A percentile compares a stretch with the other conserved stretches of the same genome.
Evolutionary conservation across 1,140 invertebrate species (phyloP).

Genomic region (Bombus pascuorum): DNA sequence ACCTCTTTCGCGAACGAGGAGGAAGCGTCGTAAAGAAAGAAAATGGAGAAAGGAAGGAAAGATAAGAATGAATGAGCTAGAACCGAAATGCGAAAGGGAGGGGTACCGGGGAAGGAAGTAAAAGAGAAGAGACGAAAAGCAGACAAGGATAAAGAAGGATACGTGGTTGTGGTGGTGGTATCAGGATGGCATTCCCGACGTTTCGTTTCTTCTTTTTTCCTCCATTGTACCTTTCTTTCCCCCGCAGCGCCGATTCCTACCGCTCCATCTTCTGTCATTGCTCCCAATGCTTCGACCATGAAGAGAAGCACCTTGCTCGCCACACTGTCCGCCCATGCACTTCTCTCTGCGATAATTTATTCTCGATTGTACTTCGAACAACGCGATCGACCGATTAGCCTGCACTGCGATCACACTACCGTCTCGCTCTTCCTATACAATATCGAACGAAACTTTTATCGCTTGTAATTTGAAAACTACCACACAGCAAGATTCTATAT

Average conservation of each 20-base stretch:
- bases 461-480: neutral
- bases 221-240: constrained; percentile 43
- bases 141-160: constrained; percentile 30
- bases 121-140: neutral
- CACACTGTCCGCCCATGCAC: constrained; percentile 7
- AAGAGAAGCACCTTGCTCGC: constrained; percentile 57
- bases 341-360: constrained; percentile 25
- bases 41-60: neutral
- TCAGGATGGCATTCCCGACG: constrained; percentile 72
- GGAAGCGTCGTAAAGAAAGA: neutral
- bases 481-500: neutral
- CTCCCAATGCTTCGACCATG: constrained; percentile 24
- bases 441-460: neutral
- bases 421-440: neutral
- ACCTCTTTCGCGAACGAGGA: neutral
- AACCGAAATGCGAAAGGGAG: neutral
- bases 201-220: constrained; percentile 62
- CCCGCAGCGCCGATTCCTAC: constrained; percentile 28
- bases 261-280: constrained; percentile 34
- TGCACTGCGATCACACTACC: neutral
- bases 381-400: constrained; percentile 27
- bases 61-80: neutral
- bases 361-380: neutral
- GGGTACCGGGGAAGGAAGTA: neutral
- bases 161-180: constrained; percentile 48